Evolutionary conservation across 2,888 invertebrate genomes (phyloP), one percentile per base, ranked within the genome.

Genomic region (Aelia acuminata): DNA sequence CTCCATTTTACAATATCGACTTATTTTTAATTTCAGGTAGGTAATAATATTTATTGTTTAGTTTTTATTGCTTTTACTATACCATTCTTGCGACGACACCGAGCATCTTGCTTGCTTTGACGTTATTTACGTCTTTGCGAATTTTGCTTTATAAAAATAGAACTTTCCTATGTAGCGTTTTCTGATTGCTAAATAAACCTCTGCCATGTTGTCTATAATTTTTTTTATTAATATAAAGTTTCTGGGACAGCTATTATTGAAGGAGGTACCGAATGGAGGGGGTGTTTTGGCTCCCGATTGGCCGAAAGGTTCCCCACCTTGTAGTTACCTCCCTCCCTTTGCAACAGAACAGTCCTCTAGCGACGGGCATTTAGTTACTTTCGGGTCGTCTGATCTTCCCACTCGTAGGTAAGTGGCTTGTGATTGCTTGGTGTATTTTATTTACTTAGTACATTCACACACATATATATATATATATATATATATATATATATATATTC

Each of bases 231-330:
- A 26, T 15, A 26, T 31, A 0, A 35, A 13, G 5, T 18, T 35
- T 13, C 31, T 35, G 7, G 11, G 11, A 80, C 22, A 7, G 39
- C 13, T 43, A 80, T 80, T n/a, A 80, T 80, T 35, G 80, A 80
- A 80, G 80, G 80, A 43, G 80, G 80, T 39, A 11, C 80, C 80
- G 43, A 43, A 47, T 43, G 80, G 80, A 43, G 80, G 80, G 80
- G 43, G n/a, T 43, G 43, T 43, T 22, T n/a, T 47, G 10, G 13
- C 7, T 3, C 11, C 43, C n/a, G 43, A 80, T 80, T 80, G 80
- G 80, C 8, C 43, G 43, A 13, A 39, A 20, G 3, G 5, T 80
- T 47, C 43, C 80, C 80, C 80, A 43, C 43, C 43, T n/a, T n/a
- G 43, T 43, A 43, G 80, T 43, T 43, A n/a, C 80, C 80, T 80